Conservation (phyloP, 2,113 vertebrate species). For the Labeo rohita region DNA sequence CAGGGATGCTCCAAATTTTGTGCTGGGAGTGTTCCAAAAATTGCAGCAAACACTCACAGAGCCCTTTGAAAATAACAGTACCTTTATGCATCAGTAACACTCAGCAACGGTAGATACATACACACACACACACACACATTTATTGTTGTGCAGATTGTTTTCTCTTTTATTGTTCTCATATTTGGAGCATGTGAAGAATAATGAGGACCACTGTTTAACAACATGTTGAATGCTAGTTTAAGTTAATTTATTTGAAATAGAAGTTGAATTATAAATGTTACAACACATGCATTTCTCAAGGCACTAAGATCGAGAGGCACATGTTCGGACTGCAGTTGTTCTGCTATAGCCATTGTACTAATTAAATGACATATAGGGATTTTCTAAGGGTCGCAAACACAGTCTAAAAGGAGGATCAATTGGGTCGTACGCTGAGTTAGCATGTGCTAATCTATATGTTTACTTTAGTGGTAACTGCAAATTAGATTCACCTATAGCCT, state of each 20-base stretch:
- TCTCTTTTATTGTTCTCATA: not conserved
- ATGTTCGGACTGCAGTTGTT: not conserved
- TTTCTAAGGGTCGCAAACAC: not conserved
- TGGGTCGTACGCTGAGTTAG: constrained; percentile 4
- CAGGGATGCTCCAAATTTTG: not conserved
- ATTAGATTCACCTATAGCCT: constrained; percentile 25
- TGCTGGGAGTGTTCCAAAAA: not conserved
- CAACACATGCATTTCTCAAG: not conserved
- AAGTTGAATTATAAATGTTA: not conserved
- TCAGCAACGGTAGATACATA: not conserved
- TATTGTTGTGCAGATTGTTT: not conserved
- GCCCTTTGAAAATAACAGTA: not conserved
- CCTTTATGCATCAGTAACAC: not conserved
- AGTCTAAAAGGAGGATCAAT: constrained; percentile 7
- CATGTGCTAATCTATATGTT: constrained; percentile 29
- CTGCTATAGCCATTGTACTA: not conserved
- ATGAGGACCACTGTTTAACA: not conserved
- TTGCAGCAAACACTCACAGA: not conserved
- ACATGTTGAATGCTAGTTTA: not conserved
- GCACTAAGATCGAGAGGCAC: not conserved
- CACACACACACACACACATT: not conserved
- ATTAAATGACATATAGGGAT: constrained; percentile 14
- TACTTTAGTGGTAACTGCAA: constrained; percentile 4
- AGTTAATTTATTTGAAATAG: not conserved
- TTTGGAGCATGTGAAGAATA: not conserved